Percentiles rank a stretch among this genome's conserved stretches.
Conservation (phyloP, 2,888 invertebrate genomes). For the Lasioglossum villosulum region DNA sequence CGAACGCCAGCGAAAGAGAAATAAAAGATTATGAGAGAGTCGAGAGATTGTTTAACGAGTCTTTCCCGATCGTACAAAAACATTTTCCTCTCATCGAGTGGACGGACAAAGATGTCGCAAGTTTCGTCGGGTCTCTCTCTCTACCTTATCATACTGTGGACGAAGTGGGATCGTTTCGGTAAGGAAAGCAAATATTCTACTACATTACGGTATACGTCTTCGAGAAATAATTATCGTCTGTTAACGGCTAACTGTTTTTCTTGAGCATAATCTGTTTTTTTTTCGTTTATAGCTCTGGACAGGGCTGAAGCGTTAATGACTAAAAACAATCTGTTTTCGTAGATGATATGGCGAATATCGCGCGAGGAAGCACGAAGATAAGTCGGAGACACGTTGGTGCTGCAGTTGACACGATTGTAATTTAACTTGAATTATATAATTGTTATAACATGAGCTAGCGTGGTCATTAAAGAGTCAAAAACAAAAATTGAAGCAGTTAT, state of each 20-base stretch:
- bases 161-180: slow-evolving; percentile 12
- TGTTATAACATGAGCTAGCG: no score
- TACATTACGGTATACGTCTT: neutral
- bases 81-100: slow-evolving; percentile 66
- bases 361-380: no score
- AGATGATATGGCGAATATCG: neutral
- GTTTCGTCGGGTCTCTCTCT: slow-evolving; percentile 68
- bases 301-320: neutral
- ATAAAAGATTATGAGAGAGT: slow-evolving; percentile 14
- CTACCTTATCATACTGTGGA: slow-evolving; percentile 59
- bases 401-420: neutral
- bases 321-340: slow-evolving; percentile 4
- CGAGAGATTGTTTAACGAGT: slow-evolving; percentile 14
- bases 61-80: slow-evolving; percentile 26
- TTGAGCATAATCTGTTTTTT: neutral
- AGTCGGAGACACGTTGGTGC: neutral
- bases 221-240: neutral
- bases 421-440: neutral
- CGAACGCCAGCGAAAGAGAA: slow-evolving; percentile 6
- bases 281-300: neutral
- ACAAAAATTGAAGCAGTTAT: neutral
- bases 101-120: slow-evolving; percentile 67
- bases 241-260: neutral
- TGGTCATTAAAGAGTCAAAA: neutral
- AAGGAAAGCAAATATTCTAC: slow-evolving; percentile 2